Evolutionary conservation across 1,140 invertebrate genomes (phyloP).

Genomic region (Heliothis virescens): DNA sequence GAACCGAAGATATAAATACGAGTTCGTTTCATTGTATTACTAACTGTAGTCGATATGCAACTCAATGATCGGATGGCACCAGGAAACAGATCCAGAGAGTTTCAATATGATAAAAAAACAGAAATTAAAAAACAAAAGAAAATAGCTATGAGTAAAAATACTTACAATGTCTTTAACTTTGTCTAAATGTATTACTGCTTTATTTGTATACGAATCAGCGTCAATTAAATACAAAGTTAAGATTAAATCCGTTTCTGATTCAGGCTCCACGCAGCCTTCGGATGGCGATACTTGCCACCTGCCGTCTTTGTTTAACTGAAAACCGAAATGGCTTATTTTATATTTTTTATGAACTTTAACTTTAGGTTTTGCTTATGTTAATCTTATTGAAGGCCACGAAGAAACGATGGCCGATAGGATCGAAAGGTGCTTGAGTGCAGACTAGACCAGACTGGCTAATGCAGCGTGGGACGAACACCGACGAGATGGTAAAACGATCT

Average conservation of each 20-base stretch:
- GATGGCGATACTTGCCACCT: conserved; percentile 74
- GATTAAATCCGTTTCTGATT: conserved; percentile 71
- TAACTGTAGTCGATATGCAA: neutral
- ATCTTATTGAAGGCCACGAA: no score
- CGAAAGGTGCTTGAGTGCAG: no score
- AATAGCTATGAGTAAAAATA: conserved; percentile 4
- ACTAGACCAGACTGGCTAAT: no score
- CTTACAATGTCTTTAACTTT: conserved; percentile 81
- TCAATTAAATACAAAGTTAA: conserved; percentile 73
- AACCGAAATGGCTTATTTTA: neutral
- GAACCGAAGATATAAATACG: neutral
- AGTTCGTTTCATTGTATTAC: neutral
- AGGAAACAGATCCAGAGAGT: neutral
- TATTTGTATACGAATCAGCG: conserved; percentile 75
- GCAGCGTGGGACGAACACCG: no score
- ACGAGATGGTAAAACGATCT: no score
- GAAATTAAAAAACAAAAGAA: neutral
- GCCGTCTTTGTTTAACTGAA: conserved; percentile 72
- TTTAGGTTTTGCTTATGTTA: no score
- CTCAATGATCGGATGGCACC: neutral
- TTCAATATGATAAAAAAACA: neutral
- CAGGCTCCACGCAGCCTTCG: conserved; percentile 72
- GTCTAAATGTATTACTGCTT: conserved; percentile 78
- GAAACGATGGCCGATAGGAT: no score
- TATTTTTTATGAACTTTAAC: no score